phyloP scores from a whole-genome alignment of 2,888 invertebrate species.

The Steinernema carpocapsae region DNA sequence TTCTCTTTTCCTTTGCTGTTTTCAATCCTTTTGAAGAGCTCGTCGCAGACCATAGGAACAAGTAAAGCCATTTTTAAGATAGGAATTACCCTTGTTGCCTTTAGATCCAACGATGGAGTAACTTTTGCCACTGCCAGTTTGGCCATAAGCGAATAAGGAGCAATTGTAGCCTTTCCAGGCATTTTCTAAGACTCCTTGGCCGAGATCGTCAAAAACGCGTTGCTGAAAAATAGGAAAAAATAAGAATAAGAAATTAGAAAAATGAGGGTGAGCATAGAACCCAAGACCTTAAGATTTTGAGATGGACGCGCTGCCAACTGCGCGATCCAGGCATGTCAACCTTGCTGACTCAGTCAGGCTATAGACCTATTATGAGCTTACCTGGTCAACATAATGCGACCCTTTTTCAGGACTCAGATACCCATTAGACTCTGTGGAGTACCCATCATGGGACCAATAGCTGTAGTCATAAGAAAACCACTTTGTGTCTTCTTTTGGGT shows the following conservation, averaged over 20 bases:
- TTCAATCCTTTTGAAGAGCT: conserved; percentile 73
- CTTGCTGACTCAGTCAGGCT: not conserved
- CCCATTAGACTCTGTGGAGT: conserved; percentile 71
- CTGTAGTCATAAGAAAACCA: conserved; percentile 73
- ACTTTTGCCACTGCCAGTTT: conserved; percentile 74
- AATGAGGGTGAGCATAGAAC: no score
- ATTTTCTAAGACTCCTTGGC: conserved; percentile 73
- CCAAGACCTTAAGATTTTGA: no score
- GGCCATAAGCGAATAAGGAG: conserved; percentile 74
- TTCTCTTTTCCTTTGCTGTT: conserved; percentile 68
- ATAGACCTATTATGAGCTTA: conserved; percentile 47
- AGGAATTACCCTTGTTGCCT: conserved; percentile 70
- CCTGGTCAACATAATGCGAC: conserved; percentile 73
- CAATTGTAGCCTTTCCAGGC: conserved; percentile 74
- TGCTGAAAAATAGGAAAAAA: conserved; percentile 71
- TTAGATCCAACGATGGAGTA: conserved; percentile 75
- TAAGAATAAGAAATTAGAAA: no score
- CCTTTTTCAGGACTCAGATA: conserved; percentile 69
- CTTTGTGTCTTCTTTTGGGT: conserved; percentile 69
- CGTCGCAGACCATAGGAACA: conserved; percentile 73
- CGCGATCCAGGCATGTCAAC: no score
- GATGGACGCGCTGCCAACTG: no score
- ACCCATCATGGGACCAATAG: conserved; percentile 75
- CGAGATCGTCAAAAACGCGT: conserved; percentile 73
- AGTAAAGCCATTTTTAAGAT: no score